Evolutionary conservation across 2,797 vertebrate genomes (phyloP), one percentile per base, ranked within the genome.

Genomic region (Bovichtus variegatus): DNA sequence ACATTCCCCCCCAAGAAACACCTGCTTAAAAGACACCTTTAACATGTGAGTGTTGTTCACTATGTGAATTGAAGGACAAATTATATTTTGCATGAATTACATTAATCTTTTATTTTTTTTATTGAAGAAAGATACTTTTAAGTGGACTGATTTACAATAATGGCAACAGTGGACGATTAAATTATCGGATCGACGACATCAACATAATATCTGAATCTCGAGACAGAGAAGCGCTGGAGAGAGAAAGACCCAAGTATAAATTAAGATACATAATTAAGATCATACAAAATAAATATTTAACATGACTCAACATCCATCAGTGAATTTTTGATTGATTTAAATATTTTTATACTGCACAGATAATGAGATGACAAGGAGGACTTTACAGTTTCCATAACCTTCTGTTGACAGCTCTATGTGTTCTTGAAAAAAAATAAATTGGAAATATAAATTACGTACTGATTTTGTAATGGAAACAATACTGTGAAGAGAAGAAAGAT

Each of bases 1-100:
- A 3, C 60, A 58, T 74, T 36, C 31, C 12, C 63, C 54, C 60
- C 27, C 23, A 36, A 76, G 38, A 79, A 58, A 74, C 27, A 43
- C 5, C 40, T 71, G 19, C 58, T 57, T 81, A 43, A 72, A 66
- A 75, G 21, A 60, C 6, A 51, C 31, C 19, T 41, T 60, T 59
- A 63, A 36, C 15, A 50, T 6, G 46, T 40, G 12, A 51, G 19
- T 38, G 34, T 23, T 34, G 40, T 34, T 53, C 60, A 49, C 29
- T 8, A 3, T n/a, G n/a, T n/a, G 12, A 49, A 63, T 21, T 15
- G 41, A 3, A 41, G 53, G 29, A 36, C 47, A 19, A 18, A 12
- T 11, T 9, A 64, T 1, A 41, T 46, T 38, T 29, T 63, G 16
- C 19, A 34, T 76, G 16, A 55, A 66, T n/a, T 0, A 60, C 16